Percentiles rank a stretch among this genome's conserved stretches.
phyloP scores from a whole-genome alignment of 2,888 invertebrate species.

The Autographa gamma region DNA sequence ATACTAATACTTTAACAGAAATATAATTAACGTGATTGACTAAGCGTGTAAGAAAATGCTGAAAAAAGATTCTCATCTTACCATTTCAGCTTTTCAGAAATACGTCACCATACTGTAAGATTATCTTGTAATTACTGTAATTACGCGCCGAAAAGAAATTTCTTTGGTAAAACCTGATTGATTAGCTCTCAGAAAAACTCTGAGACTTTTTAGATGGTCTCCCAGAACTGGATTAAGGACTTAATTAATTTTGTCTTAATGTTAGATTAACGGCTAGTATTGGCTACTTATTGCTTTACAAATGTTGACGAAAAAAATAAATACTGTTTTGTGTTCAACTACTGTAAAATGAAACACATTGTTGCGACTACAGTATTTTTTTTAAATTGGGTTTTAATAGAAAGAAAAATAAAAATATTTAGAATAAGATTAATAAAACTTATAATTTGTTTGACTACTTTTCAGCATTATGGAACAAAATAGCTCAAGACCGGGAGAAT shows the following conservation, averaged over 20 bases:
- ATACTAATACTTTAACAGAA: too few relatives aligned
- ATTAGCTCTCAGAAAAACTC: constrained; percentile 37
- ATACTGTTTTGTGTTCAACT: not conserved
- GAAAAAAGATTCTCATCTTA: not conserved
- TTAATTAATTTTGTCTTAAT: constrained; percentile 49
- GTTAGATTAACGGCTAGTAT: constrained; percentile 13
- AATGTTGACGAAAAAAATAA: not conserved
- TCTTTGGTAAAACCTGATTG: constrained; percentile 46
- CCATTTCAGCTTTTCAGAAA: not conserved
- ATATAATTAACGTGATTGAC: too few relatives aligned
- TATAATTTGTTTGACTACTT: too few relatives aligned
- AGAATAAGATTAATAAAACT: too few relatives aligned
- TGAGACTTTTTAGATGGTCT: constrained; percentile 16
- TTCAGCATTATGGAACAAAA: too few relatives aligned
- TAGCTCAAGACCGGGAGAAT: too few relatives aligned
- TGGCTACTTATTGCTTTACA: not conserved
- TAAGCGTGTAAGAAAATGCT: not conserved
- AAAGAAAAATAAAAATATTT: too few relatives aligned
- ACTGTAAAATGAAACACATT: too few relatives aligned
- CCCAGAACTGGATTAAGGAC: constrained; percentile 21
- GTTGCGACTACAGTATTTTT: too few relatives aligned
- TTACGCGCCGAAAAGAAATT: constrained; percentile 33
- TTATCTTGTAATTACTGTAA: constrained; percentile 45
- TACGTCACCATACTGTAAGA: constrained; percentile 36
- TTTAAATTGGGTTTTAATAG: too few relatives aligned